Evolutionary conservation across 2,113 vertebrate species (phyloP).

Genomic region (Chaetorhynchus papuensis): DNA sequence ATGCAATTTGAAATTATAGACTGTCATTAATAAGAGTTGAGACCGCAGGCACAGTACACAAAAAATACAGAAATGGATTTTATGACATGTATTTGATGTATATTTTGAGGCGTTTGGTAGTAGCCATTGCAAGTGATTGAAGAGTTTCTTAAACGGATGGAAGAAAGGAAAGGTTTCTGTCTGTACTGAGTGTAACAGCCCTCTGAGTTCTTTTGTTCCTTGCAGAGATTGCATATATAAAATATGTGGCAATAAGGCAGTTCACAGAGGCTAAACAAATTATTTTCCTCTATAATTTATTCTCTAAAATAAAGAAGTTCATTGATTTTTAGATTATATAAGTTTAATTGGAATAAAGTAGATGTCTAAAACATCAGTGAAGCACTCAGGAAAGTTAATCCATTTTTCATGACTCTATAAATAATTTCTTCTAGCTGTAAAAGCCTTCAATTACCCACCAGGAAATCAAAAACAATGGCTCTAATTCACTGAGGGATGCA

Average conservation of each 20-base stretch:
- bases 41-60: not conserved
- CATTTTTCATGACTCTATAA: slow-evolving; percentile 54
- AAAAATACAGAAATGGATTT: not conserved
- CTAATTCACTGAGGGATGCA: slow-evolving; percentile 16
- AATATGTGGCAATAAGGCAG: slow-evolving; percentile 33
- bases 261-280: slow-evolving; percentile 30
- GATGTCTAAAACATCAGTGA: slow-evolving; percentile 20
- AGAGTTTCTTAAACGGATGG: not conserved
- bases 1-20: not conserved
- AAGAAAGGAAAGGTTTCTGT: not conserved
- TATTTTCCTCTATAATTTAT: slow-evolving; percentile 22
- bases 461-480: slow-evolving; percentile 52
- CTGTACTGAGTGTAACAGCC: not conserved
- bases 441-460: slow-evolving; percentile 48
- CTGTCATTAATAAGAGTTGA: not conserved
- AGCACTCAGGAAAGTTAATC: slow-evolving; percentile 38
- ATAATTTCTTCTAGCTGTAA: slow-evolving; percentile 50
- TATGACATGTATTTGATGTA: not conserved
- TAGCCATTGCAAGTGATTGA: not conserved
- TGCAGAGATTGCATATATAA: not conserved
- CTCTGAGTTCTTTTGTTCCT: not conserved
- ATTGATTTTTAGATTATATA: slow-evolving; percentile 52
- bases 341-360: slow-evolving; percentile 45
- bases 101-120: not conserved
- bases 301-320: slow-evolving; percentile 14